Evolutionary conservation across 2,888 invertebrate species (phyloP), one percentile per base, ranked within the genome.

Genomic region (Marasmarcha lunaedactyla): DNA sequence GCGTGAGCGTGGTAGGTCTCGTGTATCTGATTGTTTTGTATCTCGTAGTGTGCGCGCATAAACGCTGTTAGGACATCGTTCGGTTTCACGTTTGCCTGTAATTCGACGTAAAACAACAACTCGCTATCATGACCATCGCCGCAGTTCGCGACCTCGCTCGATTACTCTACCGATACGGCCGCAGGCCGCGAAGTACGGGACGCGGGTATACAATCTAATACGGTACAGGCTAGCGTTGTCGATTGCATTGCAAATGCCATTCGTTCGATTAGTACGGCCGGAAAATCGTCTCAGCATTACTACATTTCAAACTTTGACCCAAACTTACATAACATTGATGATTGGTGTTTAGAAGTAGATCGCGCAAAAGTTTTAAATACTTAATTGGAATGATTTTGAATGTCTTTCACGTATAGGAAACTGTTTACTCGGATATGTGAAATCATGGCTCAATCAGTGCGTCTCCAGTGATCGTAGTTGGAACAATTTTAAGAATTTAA

Each of bases 331-430:
- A 20, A 20, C 20, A 20, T 35, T 35, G 35, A 35, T 10, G 35
- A 35, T 15, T 35, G 35, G 35, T 35, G 35, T 35, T 9, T 11
- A 35, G 35, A 35, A 13, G 35, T 35, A 7, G 35, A 35, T 15
- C 35, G 35, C 35, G 35, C 35, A 11, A 35, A 35, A 35, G 3
- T 30, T 30, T 30, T 30, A 30, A 30, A 30, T 30, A n/a, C n/a
- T n/a, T n/a, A 30, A 30, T 30, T 30, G 30, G 30, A 30, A 11
- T 30, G 30, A 30, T 30, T 11, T n/a, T 11, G 30, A 30, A 11
- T 30, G 30, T 30, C 11, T 30, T 9, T 30, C 30, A n/a, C 30
- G 30, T 9, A 30, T 30, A 30, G 30, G 30, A 30, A 30, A 30
- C 11, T 30, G 30, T 11, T 11, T 30, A n/a, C 9, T n/a, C 9